phyloP scores from a whole-genome alignment of 2,888 invertebrate genomes.

The Chymomyza fuscimana region DNA sequence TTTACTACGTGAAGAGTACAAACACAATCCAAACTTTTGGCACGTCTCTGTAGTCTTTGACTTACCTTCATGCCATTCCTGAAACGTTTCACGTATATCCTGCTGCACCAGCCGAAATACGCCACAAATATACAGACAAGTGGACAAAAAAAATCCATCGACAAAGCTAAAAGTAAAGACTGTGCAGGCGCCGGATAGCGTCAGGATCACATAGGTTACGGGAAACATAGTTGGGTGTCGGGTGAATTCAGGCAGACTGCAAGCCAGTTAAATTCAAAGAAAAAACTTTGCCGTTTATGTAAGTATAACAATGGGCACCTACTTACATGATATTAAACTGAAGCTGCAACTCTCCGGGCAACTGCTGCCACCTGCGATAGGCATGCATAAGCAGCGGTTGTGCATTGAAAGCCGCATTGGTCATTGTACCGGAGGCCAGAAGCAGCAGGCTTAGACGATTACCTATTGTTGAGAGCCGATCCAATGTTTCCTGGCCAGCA shows the following conservation, averaged over 20 bases:
- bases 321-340: constrained; percentile 76
- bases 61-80: constrained; percentile 60
- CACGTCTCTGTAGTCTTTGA: constrained; percentile 13
- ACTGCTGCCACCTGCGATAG: constrained; percentile 45
- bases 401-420: constrained; percentile 65
- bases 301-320: neutral
- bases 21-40: constrained; percentile 7
- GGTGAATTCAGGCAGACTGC: constrained; percentile 67
- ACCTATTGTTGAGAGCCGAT: constrained; percentile 53
- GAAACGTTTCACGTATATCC: constrained; percentile 68
- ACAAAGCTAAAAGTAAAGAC: constrained; percentile 74
- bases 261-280: neutral
- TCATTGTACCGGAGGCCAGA: constrained; percentile 59
- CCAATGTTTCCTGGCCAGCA: constrained; percentile 54
- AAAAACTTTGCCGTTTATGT: neutral
- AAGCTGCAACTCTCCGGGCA: constrained; percentile 55
- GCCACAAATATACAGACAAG: constrained; percentile 73
- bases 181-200: constrained; percentile 71
- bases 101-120: constrained; percentile 72
- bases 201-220: constrained; percentile 64
- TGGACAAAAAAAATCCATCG: constrained; percentile 76
- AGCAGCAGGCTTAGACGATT: constrained; percentile 58
- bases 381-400: constrained; percentile 66
- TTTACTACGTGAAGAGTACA: neutral
- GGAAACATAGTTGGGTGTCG: constrained; percentile 64